These are phyloP conservation scores for Euwallacea similis DNA, from an alignment of 1,140 invertebrate genomes.

Conservation along the genomic window DNA sequence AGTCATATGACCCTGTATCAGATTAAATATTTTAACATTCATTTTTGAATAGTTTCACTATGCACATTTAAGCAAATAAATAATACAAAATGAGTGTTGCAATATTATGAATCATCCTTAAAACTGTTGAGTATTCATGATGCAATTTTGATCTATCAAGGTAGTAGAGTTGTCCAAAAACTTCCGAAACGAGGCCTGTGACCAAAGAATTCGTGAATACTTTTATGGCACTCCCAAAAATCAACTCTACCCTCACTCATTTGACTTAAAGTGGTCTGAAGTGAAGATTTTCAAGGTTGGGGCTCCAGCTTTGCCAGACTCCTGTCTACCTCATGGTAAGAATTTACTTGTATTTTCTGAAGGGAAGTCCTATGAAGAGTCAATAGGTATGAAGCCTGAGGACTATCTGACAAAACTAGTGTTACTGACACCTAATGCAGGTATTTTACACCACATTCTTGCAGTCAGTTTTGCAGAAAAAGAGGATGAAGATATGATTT, in stretches of 20 bases:
- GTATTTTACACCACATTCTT: conserved; percentile 84
- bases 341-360: neutral
- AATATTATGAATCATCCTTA: too few relatives aligned
- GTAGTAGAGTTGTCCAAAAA: conserved; percentile 81
- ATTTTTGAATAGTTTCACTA: too few relatives aligned
- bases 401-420: conserved; percentile 93
- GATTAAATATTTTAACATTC: too few relatives aligned
- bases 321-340: conserved; percentile 87
- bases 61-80: too few relatives aligned
- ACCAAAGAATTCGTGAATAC: conserved; percentile 86
- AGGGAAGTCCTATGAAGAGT: neutral
- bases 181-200: conserved; percentile 73
- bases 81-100: too few relatives aligned
- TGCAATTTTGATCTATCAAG: conserved; percentile 53
- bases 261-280: conserved; percentile 86
- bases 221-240: conserved; percentile 86
- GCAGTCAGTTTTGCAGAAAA: conserved; percentile 82
- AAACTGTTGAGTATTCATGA: neutral
- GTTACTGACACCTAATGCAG: conserved; percentile 70
- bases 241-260: conserved; percentile 88
- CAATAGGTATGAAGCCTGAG: conserved; percentile 76
- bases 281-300: conserved; percentile 94
- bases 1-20: neutral
- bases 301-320: conserved; percentile 87
- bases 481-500: conserved; percentile 79